Base-by-base conservation (phyloP, 1,140 invertebrate species). In the Macrobrachium rosenbergii region DNA sequence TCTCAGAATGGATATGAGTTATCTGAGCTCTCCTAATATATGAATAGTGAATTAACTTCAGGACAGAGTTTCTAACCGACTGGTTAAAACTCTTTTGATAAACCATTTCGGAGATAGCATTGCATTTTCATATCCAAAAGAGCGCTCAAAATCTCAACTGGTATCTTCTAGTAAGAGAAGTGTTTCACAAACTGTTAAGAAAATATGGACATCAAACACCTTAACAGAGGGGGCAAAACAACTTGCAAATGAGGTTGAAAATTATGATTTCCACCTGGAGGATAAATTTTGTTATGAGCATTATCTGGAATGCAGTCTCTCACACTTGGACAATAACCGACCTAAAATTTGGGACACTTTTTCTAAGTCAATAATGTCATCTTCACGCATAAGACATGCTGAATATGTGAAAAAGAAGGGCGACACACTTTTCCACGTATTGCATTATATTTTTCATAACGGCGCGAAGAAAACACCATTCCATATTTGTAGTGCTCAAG, bases 321-420 rank as follows among this genome's bases (percentile, higher is more conserved):
- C 67, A 72, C 67, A 72, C n/a, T n/a, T n/a, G n/a, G n/a, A n/a
- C n/a, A n/a, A n/a, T n/a, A n/a, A n/a, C n/a, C n/a, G n/a, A n/a
- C 67, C 67, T 72, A 72, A 12, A 72, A 72, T 72, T 10, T 72
- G 67, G 67, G 67, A 72, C 67, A 72, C n/a, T n/a, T n/a, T n/a
- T n/a, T n/a, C n/a, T n/a, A n/a, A n/a, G n/a, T n/a, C n/a, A n/a
- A n/a, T 72, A 28, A 72, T 12, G 67, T 72, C n/a, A 72, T 72
- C 67, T 21, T 10, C n/a, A 72, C 67, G n/a, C 10, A 72, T 72
- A 28, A 19, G 37, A 72, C 10, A n/a, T n/a, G n/a, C n/a, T n/a
- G n/a, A n/a, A n/a, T n/a, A 72, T 72, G n/a, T n/a, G n/a, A 72
- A 72, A 72, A 72, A n/a, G 67, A 72, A 72, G 67, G n/a, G n/a